A percentile compares a stretch with the other conserved stretches of the same genome.
Evolutionary conservation across 2,113 vertebrate species (phyloP).

Genomic region (Glaucidium brasilianum): DNA sequence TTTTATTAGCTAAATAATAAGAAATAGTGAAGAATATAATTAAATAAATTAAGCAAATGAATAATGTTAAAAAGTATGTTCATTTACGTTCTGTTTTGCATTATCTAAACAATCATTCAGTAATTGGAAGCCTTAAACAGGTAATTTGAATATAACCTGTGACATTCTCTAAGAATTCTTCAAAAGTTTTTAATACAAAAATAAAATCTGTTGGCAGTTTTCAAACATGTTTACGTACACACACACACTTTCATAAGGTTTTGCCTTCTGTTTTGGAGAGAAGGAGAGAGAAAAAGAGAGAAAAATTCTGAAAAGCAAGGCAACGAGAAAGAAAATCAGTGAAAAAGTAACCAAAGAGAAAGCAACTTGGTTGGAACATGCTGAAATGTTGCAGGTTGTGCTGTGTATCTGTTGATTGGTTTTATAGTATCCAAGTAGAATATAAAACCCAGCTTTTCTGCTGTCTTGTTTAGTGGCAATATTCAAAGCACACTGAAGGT

Average conservation of each 20-base stretch:
- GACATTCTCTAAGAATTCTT: neutral
- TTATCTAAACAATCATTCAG: neutral
- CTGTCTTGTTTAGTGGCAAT: neutral
- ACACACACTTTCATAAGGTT: neutral
- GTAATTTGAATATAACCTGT: neutral
- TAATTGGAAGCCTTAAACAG: neutral
- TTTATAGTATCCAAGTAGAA: neutral
- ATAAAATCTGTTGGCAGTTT: neutral
- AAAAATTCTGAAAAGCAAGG: neutral
- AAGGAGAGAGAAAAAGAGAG: neutral
- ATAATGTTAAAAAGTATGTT: accelerated
- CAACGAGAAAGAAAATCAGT: neutral
- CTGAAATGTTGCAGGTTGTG: neutral
- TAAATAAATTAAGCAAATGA: neutral
- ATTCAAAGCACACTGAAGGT: neutral
- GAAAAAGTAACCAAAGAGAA: neutral
- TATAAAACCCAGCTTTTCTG: neutral
- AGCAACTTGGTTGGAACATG: neutral
- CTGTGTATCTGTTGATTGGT: neutral
- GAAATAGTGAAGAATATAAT: neutral
- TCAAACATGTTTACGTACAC: accelerated
- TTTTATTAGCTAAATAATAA: neutral
- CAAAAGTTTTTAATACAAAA: neutral
- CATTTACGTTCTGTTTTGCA: neutral
- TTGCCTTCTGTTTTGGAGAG: neutral